These are phyloP conservation scores for Neodiprion pinetum DNA, from an alignment of 1,140 invertebrate genomes.

Conservation along the genomic window DNA sequence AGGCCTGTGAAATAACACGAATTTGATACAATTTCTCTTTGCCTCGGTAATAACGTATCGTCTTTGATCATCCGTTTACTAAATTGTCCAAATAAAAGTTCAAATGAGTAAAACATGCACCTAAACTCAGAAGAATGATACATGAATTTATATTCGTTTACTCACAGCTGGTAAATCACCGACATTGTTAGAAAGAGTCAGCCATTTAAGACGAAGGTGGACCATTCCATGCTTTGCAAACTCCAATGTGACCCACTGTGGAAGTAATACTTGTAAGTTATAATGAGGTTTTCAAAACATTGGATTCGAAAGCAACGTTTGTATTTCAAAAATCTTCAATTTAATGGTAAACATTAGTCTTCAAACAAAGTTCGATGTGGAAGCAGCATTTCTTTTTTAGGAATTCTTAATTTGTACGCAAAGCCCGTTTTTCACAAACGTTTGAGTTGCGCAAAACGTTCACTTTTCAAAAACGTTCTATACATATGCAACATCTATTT, in stretches of 20 bases:
- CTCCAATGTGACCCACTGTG: conserved; percentile 91
- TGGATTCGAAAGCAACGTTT: no score
- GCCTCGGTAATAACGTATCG: neutral
- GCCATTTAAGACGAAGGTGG: conserved; percentile 87
- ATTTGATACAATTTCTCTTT: neutral
- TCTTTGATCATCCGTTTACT: conserved; percentile 13
- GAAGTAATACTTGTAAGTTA: conserved; percentile 31
- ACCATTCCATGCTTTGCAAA: conserved; percentile 93
- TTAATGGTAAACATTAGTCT: neutral
- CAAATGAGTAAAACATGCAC: neutral
- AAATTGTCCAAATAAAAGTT: neutral
- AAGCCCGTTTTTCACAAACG: no score
- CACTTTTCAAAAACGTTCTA: no score
- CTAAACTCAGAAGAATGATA: neutral
- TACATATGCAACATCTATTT: no score
- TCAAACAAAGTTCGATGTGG: no score
- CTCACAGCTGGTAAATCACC: conserved; percentile 78
- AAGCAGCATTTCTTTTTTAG: no score
- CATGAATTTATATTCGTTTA: conserved; percentile 31
- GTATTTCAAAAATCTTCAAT: no score
- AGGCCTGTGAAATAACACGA: conserved; percentile 63
- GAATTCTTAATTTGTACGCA: no score
- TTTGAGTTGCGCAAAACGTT: no score
- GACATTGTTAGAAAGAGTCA: conserved; percentile 76
- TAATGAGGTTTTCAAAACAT: neutral